phyloP scores from a whole-genome alignment of 2,797 vertebrate species.

The Loris lydekkerianus region DNA sequence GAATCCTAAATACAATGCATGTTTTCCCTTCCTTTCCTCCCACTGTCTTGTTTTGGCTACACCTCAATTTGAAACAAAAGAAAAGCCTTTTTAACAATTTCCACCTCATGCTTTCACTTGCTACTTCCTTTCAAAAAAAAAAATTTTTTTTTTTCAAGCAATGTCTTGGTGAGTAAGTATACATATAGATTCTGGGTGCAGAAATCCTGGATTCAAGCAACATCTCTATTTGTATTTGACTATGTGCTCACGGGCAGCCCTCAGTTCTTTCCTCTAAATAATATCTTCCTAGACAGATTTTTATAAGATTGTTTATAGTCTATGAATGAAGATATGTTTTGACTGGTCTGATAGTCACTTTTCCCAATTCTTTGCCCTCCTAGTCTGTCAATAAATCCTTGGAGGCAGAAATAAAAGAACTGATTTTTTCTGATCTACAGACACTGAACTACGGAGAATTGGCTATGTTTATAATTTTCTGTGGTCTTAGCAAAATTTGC shows the following conservation, averaged over 20 bases:
- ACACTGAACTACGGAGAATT: not conserved
- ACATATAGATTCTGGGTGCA: not conserved
- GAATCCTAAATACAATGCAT: conserved; percentile 22
- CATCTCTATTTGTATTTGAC: not conserved
- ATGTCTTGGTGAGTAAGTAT: not conserved
- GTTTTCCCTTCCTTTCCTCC: not conserved
- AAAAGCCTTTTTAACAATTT: not conserved
- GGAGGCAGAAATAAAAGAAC: conserved; percentile 16
- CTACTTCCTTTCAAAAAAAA: not conserved
- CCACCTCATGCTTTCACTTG: not conserved
- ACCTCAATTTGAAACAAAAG: not conserved
- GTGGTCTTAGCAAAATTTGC: not conserved
- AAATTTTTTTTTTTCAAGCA: not conserved
- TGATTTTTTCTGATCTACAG: conserved; percentile 28
- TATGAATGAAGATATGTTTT: not conserved
- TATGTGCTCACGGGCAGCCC: not conserved
- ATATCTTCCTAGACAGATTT: not conserved
- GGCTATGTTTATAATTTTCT: not conserved
- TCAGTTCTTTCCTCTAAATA: not conserved
- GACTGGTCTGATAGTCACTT: not conserved
- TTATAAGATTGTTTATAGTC: conserved; percentile 8
- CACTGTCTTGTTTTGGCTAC: not conserved
- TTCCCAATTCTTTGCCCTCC: not conserved
- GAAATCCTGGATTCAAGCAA: not conserved
- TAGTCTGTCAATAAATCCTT: not conserved